Evolutionary conservation across 2,797 vertebrate genomes (phyloP).

Genomic region (Tapera naevia): DNA sequence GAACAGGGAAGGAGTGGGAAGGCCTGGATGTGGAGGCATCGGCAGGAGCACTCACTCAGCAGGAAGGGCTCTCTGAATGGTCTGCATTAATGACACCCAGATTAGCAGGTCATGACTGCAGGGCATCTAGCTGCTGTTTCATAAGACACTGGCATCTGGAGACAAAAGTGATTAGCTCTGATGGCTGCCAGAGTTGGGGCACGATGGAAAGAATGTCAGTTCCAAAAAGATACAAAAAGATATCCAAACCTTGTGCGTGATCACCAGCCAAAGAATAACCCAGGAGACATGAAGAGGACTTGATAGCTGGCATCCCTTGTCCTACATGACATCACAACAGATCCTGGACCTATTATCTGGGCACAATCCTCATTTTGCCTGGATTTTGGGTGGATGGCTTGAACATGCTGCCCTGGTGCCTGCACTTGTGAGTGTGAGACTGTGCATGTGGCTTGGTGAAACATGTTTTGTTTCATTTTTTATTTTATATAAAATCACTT

Average conservation of each 20-base stretch:
- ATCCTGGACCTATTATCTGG: not conserved
- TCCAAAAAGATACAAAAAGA: not conserved
- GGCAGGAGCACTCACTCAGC: not conserved
- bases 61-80: not conserved
- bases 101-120: not conserved
- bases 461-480: not conserved
- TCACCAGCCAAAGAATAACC: not conserved
- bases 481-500: not conserved
- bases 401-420: not conserved
- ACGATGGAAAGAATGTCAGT: not conserved
- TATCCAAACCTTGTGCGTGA: not conserved
- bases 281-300: not conserved
- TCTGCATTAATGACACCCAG: not conserved
- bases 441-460: not conserved
- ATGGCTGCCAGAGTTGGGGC: not conserved
- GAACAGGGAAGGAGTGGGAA: not conserved
- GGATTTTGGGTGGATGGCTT: too few relatives aligned
- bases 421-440: not conserved
- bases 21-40: not conserved
- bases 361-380: not conserved
- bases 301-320: not conserved
- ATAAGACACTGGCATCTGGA: not conserved
- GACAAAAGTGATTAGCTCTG: not conserved
- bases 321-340: not conserved
- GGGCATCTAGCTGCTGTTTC: not conserved